A percentile compares a stretch with the other conserved stretches of the same genome.
Evolutionary conservation across 2,797 vertebrate genomes (phyloP).

Genomic region (Hafferia zeledoni): DNA sequence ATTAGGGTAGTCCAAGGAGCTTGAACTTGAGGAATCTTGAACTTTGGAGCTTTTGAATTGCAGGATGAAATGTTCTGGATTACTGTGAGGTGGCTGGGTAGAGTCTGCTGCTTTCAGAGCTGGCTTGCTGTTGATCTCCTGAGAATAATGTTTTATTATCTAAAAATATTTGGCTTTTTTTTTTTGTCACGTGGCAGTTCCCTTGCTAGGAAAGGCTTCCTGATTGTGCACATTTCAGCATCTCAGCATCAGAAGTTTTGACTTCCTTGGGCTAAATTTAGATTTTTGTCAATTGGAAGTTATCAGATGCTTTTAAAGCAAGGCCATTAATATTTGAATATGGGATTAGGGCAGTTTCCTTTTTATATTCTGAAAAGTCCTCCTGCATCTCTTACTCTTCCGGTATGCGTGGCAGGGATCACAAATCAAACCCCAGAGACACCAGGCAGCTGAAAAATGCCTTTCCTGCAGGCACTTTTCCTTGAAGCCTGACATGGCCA

Average conservation of each 20-base stretch:
- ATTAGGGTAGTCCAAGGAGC: background rate
- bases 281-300: background rate
- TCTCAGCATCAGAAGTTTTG: background rate
- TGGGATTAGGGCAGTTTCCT: background rate
- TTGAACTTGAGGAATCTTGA: background rate
- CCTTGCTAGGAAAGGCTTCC: background rate
- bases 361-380: background rate
- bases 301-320: constrained; percentile 37
- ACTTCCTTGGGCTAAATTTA: constrained; percentile 52
- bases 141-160: background rate
- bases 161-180: background rate
- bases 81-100: background rate
- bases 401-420: background rate
- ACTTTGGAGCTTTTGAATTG: background rate
- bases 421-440: background rate
- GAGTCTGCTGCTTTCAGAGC: background rate
- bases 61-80: background rate
- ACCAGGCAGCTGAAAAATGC: background rate
- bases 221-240: background rate
- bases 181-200: background rate
- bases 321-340: constrained; percentile 50
- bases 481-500: background rate
- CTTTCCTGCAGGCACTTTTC: background rate
- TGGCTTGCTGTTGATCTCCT: background rate
- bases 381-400: background rate